Base-by-base conservation (phyloP, 2,888 invertebrate genomes). In the Pterostichus niger region DNA sequence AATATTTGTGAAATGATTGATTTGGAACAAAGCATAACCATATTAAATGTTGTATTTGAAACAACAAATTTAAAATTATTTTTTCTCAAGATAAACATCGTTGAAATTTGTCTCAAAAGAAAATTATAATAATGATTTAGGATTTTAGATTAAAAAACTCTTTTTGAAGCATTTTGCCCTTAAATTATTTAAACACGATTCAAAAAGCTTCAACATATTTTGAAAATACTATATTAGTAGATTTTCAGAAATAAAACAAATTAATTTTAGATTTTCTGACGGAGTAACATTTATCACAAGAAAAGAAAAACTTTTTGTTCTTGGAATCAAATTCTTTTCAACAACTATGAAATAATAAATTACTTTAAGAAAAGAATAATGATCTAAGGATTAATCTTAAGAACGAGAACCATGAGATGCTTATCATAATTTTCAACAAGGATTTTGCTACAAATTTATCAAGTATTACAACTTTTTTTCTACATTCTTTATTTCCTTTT, bases 241-340 rank as follows among this genome's bases (percentile, higher is more conserved):
- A 59, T 9, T 59, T 59, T 31, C 24, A 24, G 24, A 6, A 3
- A 40, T 40, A 59, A 11, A 59, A 59, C 59, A 59, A 31, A 59
- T 59, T 59, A 59, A 59, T 59, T 59, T 59, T 59, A 59, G 59
- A 59, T 59, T 59, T 59, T 59, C 31, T 59, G 59, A 59, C 59
- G 31, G 59, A 59, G 24, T 7, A 11, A 59, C 59, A 59, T 59
- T 59, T 59, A 59, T 59, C 59, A 59, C 24, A 59, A 59, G 11
- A 40, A 9, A 9, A 6, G n/a, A n/a, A 59, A 59, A 59, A 11
- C 24, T 59, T 59, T 59, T 59, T 59, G 59, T 59, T 56, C 59
- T 40, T 59, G 59, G 59, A 59, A 59, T 59, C 31, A 59, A 59
- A 59, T 59, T 24, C 59, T 59, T 59, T 59, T 59, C 59, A 59